These are phyloP conservation scores for Laothoe populi DNA, from an alignment of 2,888 invertebrate species.

Conservation along the genomic window DNA sequence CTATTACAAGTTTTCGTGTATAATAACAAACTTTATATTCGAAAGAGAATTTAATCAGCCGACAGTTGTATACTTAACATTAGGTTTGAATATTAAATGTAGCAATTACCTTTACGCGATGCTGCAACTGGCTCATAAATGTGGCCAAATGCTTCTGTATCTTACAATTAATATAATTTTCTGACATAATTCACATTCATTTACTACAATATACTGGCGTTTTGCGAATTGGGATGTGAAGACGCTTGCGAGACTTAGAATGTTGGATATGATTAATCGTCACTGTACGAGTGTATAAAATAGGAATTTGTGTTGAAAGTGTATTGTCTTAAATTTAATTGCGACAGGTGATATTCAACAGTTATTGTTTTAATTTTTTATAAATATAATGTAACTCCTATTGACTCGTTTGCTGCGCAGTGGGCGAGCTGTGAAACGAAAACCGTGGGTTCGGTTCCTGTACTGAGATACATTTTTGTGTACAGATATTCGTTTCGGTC, in stretches of 20 bases:
- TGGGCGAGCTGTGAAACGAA: too few relatives aligned
- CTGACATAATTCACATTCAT: conserved; percentile 69
- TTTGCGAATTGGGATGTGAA: conserved; percentile 53
- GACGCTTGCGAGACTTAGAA: conserved; percentile 32
- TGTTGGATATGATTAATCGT: conserved; percentile 44
- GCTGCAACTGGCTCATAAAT: conserved; percentile 3
- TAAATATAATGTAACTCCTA: too few relatives aligned
- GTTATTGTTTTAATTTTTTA: too few relatives aligned
- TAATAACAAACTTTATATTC: too few relatives aligned
- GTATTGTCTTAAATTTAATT: conserved; percentile 40
- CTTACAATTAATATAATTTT: conserved; percentile 67
- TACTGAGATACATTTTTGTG: too few relatives aligned
- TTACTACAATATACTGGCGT: conserved; percentile 69
- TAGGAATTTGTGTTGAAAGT: conserved; percentile 38
- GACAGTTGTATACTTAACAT: conserved; percentile 25
- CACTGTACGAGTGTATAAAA: conserved; percentile 42
- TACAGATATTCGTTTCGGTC: too few relatives aligned
- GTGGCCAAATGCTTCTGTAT: background rate
- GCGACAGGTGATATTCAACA: conserved; percentile 23
- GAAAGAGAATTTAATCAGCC: conserved; percentile 37
- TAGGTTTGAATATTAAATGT: conserved; percentile 55
- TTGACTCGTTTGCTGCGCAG: too few relatives aligned
- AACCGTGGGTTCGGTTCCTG: too few relatives aligned
- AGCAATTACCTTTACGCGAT: conserved; percentile 47
- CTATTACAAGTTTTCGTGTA: too few relatives aligned